Evolutionary conservation across 2,888 invertebrate species (phyloP).

Genomic region (Agonopterix alstromeriana): DNA sequence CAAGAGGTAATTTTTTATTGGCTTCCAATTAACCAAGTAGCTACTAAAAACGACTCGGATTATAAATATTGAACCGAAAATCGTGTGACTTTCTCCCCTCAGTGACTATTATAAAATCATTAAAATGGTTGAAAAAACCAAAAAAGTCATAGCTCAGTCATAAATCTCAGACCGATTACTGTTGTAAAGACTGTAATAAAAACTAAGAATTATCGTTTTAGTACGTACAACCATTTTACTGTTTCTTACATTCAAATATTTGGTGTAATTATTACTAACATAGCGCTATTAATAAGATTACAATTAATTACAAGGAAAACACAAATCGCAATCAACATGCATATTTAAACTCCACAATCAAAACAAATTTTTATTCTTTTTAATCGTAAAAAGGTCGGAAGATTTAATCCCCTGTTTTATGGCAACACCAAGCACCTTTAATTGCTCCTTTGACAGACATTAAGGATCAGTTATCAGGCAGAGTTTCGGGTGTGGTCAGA

Average conservation of each 20-base stretch:
- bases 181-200: constrained; percentile 38
- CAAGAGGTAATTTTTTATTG: too few species aligned
- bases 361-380: constrained; percentile 25
- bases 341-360: too few species aligned
- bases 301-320: too few species aligned
- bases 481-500: constrained; percentile 62
- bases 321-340: too few species aligned
- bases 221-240: too few species aligned
- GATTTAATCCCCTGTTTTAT: constrained; percentile 58
- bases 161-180: constrained; percentile 46
- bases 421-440: constrained; percentile 61
- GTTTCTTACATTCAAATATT: too few species aligned
- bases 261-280: constrained; percentile 14
- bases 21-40: too few species aligned
- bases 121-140: constrained; percentile 28
- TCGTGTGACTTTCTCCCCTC: constrained; percentile 15
- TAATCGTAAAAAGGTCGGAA: constrained; percentile 41
- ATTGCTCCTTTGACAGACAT: constrained; percentile 74
- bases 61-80: constrained; percentile 10
- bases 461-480: constrained; percentile 49
- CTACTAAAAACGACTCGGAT: too few species aligned
- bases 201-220: constrained; percentile 20
- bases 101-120: constrained; percentile 41
- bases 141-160: constrained; percentile 29
- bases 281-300: constrained; percentile 16